phyloP scores from a whole-genome alignment of 2,888 invertebrate species.

The Hypomecis punctinalis region DNA sequence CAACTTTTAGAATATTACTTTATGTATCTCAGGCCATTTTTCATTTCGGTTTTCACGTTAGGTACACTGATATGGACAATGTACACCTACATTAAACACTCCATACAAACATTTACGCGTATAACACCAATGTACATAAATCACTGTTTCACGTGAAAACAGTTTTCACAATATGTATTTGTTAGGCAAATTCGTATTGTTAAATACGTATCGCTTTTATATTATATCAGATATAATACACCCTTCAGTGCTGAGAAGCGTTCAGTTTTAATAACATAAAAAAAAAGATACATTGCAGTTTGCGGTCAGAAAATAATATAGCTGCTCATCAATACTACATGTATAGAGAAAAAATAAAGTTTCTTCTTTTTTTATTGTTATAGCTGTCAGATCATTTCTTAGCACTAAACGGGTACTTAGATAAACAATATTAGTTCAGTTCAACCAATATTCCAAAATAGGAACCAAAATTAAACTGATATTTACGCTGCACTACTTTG shows the following conservation, averaged over 20 bases:
- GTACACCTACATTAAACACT: neutral
- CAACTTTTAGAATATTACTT: no score
- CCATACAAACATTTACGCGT: neutral
- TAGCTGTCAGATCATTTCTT: no score
- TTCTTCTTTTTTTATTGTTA: no score
- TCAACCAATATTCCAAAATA: slow-evolving; percentile 4
- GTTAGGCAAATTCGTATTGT: slow-evolving; percentile 11
- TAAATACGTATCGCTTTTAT: neutral
- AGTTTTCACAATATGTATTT: slow-evolving; percentile 14
- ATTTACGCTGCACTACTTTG: slow-evolving; percentile 7
- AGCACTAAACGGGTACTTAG: neutral
- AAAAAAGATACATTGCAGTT: no score
- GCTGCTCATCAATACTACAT: no score
- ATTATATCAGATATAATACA: neutral
- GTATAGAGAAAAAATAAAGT: no score
- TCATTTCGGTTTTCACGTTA: no score
- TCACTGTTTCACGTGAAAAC: slow-evolving; percentile 11
- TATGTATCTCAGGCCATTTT: no score
- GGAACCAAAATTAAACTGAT: slow-evolving; percentile 12
- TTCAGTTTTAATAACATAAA: no score
- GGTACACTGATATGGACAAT: no score
- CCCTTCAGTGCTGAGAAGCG: no score
- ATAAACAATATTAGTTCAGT: slow-evolving; percentile 11
- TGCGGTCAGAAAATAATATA: no score
- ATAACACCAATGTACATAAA: slow-evolving; percentile 11